Percentiles rank a stretch among this genome's conserved stretches.
phyloP scores from a whole-genome alignment of 2,113 vertebrate genomes.

The Macaca mulatta region DNA sequence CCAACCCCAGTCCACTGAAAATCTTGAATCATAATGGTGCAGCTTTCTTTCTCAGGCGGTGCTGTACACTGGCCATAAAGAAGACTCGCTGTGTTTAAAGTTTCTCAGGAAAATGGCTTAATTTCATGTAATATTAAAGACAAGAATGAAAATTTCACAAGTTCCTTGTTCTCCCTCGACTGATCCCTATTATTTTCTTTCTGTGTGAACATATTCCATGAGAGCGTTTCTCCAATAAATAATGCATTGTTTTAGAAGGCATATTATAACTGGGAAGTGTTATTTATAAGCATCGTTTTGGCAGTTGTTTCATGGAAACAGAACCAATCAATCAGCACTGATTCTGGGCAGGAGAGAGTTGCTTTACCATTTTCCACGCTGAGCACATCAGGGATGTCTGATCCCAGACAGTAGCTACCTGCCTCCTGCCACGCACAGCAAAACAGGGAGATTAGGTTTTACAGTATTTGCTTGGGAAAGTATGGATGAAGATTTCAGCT shows the following conservation, averaged over 20 bases:
- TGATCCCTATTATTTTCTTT: not conserved
- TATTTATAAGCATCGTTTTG: not conserved
- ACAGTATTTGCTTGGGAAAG: not conserved
- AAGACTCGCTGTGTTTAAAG: not conserved
- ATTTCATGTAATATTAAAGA: constrained; percentile 44
- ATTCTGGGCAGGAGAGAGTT: not conserved
- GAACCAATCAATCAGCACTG: not conserved
- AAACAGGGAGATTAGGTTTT: not conserved
- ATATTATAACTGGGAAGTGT: not conserved
- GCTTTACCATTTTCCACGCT: not conserved
- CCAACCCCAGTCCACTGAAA: not conserved
- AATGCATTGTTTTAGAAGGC: not conserved
- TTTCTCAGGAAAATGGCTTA: not conserved
- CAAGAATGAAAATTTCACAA: constrained; percentile 32
- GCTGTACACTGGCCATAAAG: not conserved
- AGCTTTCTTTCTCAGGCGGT: not conserved
- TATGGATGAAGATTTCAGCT: not conserved
- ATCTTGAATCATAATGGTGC: not conserved
- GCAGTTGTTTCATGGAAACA: not conserved
- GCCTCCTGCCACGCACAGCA: accelerated
- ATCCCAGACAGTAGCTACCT: not conserved
- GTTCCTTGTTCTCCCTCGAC: not conserved
- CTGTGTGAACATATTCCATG: not conserved
- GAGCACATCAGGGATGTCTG: not conserved
- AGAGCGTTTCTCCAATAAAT: not conserved